A percentile compares a stretch with the other conserved stretches of the same genome.
These are phyloP conservation scores for Orgyia antiqua DNA, from an alignment of 2,888 invertebrate species.

Conservation along the genomic window DNA sequence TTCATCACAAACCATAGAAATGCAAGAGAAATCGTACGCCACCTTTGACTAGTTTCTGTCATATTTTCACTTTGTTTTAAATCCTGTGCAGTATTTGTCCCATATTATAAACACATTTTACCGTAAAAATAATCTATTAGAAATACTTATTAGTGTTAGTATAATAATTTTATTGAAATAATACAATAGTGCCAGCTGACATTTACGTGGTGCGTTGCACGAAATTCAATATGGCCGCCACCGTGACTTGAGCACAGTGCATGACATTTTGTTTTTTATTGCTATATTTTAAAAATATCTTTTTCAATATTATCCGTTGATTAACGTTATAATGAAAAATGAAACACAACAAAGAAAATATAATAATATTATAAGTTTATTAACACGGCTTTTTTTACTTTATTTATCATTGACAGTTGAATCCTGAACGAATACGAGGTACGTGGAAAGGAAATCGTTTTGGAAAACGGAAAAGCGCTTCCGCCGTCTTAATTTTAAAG, in stretches of 20 bases:
- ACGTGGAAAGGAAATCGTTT: slow-evolving; percentile 47
- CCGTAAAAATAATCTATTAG: slow-evolving; percentile 39
- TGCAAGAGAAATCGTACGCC: slow-evolving; percentile 73
- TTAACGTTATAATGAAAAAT: no score
- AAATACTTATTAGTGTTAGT: slow-evolving; percentile 42
- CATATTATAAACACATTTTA: slow-evolving; percentile 33
- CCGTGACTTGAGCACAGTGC: slow-evolving; percentile 68
- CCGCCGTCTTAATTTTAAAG: slow-evolving; percentile 14
- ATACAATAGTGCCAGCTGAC: slow-evolving; percentile 73
- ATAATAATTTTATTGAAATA: slow-evolving; percentile 58
- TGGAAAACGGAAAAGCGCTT: slow-evolving; percentile 19
- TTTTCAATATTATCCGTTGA: no score
- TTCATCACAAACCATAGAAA: slow-evolving; percentile 73
- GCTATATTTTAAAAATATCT: no score
- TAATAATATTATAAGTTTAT: no score
- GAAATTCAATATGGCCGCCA: slow-evolving; percentile 77
- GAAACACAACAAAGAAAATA: no score
- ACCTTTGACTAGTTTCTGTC: slow-evolving; percentile 63
- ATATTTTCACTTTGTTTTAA: slow-evolving; percentile 55
- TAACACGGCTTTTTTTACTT: no score
- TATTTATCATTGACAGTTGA: slow-evolving; percentile 5
- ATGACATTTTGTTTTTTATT: no score
- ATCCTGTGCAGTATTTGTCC: slow-evolving; percentile 32
- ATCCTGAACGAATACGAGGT: slow-evolving; percentile 45
- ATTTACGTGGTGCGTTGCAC: slow-evolving; percentile 75